Percentiles rank a stretch among this genome's conserved stretches.
These are phyloP conservation scores for Neoseiulus cucumeris DNA, from an alignment of 1,140 invertebrate genomes.

Conservation along the genomic window DNA sequence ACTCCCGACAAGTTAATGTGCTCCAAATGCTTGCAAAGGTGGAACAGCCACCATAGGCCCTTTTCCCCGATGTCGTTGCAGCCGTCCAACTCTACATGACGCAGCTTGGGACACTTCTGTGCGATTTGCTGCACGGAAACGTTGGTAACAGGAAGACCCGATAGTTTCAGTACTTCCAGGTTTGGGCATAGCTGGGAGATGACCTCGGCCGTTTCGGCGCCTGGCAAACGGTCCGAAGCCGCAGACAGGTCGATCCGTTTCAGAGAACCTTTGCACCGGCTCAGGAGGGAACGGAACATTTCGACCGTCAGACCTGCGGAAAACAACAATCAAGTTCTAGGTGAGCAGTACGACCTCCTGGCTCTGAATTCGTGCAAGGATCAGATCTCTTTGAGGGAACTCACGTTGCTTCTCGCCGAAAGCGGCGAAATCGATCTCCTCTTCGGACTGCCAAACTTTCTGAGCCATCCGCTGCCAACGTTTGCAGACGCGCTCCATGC, in stretches of 20 bases:
- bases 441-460: background rate
- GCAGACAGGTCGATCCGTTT: background rate
- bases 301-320: background rate
- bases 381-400: no score
- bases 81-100: constrained; percentile 2
- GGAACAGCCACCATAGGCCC: constrained; percentile 20
- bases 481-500: constrained; percentile 6
- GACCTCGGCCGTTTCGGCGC: background rate
- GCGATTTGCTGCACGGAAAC: constrained; percentile 19
- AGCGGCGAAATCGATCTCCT: background rate
- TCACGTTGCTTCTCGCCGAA: background rate
- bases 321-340: no score
- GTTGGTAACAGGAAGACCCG: constrained; percentile 17
- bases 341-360: no score
- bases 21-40: constrained; percentile 19
- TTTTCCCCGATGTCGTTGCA: constrained; percentile 6
- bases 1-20: constrained; percentile 17
- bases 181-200: constrained; percentile 17
- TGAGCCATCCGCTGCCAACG: background rate
- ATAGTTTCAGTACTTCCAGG: constrained; percentile 18
- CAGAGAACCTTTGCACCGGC: background rate
- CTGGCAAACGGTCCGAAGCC: background rate
- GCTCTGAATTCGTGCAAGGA: no score
- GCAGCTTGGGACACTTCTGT: constrained; percentile 18
- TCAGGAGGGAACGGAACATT: background rate